Evolutionary conservation across 1,140 invertebrate species (phyloP), one percentile per base, ranked within the genome.

Genomic region (Diorhabda sublineata): DNA sequence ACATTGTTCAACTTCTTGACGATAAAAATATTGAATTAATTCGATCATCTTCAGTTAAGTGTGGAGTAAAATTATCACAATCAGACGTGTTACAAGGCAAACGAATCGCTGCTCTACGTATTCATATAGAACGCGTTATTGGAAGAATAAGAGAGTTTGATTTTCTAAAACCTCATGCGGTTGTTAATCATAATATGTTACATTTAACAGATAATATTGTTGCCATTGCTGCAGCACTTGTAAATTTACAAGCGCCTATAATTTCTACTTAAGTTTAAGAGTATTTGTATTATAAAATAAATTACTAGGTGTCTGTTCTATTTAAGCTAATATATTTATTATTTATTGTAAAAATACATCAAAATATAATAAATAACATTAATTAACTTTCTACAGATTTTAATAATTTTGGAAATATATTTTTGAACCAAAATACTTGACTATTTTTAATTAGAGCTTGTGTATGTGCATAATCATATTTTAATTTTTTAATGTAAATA

Each of bases 91-190:
- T 52, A 64, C 56, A 73, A 74, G 78, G 74, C 6, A 79, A 79
- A 75, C 69, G 73, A 64, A 79, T 78, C 63, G 77, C 77, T 5
- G 75, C 74, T 66, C 66, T 78, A 61, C 67, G 76, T 62, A 78
- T 77, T 63, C 76, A 79, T 68, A 65, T 78, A 26, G 76, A 80
- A 68, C 69, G 76, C 66, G 73, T 79, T 0, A 77, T 77, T 60
- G 64, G 75, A 44, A 70, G 72, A 42, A 42, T 80, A 45, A 52
- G 72, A 57, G 78, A 79, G 72, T 78, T 78, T 72, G 26, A 44
- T 59, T 68, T 79, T 61, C 67, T 79, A 66, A 74, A 75, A n/a
- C 73, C 71, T 58, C 76, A 78, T 75, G 68, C 74, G 11, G 69
- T 68, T 68, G 42, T 77, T 56, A n/a, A n/a, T n/a, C n/a, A n/a